Percentiles rank a stretch among this genome's conserved stretches.
Evolutionary conservation across 2,113 vertebrate species (phyloP).

Genomic region (Chaenogobius annularis): DNA sequence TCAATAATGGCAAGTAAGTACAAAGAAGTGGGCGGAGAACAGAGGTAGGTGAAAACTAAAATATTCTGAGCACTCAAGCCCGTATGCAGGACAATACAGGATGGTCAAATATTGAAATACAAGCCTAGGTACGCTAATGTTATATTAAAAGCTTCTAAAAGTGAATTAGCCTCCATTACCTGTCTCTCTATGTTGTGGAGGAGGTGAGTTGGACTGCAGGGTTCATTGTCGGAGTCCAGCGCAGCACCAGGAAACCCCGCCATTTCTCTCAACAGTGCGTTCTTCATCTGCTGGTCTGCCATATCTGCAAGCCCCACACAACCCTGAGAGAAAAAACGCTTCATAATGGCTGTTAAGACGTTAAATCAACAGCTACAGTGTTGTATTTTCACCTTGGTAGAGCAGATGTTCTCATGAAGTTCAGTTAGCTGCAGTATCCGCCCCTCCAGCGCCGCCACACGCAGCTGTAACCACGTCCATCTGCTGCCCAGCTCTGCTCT

Average conservation of each 20-base stretch:
- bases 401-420: conserved; percentile 84
- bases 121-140: too few species aligned
- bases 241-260: conserved; percentile 75
- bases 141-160: too few species aligned
- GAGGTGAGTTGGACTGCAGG: conserved; percentile 89
- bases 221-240: conserved; percentile 84
- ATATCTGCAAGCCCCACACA: conserved; percentile 85
- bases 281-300: conserved; percentile 83
- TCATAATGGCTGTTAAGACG: background rate
- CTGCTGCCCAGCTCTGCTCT: conserved; percentile 89
- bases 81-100: too few species aligned
- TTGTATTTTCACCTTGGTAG: conserved; percentile 83
- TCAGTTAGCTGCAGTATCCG: conserved; percentile 85
- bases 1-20: too few species aligned
- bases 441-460: conserved; percentile 87
- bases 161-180: conserved; percentile 71
- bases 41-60: too few species aligned
- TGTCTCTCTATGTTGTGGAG: conserved; percentile 94
- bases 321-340: conserved; percentile 77
- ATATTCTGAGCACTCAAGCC: too few species aligned
- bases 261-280: conserved; percentile 79
- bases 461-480: conserved; percentile 93
- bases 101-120: too few species aligned
- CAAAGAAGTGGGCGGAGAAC: too few species aligned
- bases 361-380: background rate